Evolutionary conservation across 2,797 vertebrate genomes (phyloP), one percentile per base, ranked within the genome.

Genomic region (Protonibea diacanthus): DNA sequence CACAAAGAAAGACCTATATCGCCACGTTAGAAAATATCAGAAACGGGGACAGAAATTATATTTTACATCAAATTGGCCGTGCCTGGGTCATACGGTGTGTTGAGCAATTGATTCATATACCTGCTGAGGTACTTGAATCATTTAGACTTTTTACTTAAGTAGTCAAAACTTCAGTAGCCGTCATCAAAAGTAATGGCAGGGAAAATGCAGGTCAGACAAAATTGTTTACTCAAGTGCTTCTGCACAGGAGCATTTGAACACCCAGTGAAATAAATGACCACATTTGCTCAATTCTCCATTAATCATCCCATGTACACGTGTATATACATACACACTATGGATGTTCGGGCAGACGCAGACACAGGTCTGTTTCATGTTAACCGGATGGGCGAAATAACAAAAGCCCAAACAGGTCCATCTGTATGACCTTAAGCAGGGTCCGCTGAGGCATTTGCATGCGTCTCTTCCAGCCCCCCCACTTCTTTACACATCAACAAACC

Each of bases 401-500:
- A 83, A 62, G 23, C 40, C 69, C 58, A 69, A 77, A 75, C 66
- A 77, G 49, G 74, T 76, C 62, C 51, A 77, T 65, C 68, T 66
- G 56, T 42, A 58, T 78, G 74, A 86, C 71, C 71, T 72, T 59
- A 82, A 70, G 63, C 58, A 59, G 59, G 55, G 51, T 60, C 75
- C 67, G 66, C 44, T 40, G 49, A 78, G 72, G 66, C 71, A 77
- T 72, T 59, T 81, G 38, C 52, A 76, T 38, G 76, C 59, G 48
- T 66, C 53, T 62, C 18, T 67, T 83, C 33, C 69, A 85, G 52
- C 71, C 57, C 77, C 13, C 81, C 52, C 81, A 75, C 67, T 78
- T 71, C 65, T 77, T 83, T 55, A 76, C 59, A 78, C 76, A 88
- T 78, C 76, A 84, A 86, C 84, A 88, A 84, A 73, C 51, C 69